phyloP scores from a whole-genome alignment of 2,113 vertebrate genomes.

The Melanerpes aurifrons region DNA sequence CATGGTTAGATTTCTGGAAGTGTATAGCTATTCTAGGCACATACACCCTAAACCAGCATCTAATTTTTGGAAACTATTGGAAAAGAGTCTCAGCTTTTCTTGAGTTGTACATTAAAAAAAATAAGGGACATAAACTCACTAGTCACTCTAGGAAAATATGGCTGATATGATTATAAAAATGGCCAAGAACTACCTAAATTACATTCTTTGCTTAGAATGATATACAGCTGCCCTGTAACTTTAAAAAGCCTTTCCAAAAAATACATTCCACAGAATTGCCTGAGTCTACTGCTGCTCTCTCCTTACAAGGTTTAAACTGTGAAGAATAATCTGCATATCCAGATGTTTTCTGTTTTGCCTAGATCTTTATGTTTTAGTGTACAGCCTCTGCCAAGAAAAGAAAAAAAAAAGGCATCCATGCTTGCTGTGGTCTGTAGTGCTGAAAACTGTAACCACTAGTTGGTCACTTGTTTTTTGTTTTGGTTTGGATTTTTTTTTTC shows the following conservation, averaged over 20 bases:
- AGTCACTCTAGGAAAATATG: slow-evolving; percentile 42
- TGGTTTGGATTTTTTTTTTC: not conserved
- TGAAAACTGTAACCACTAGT: slow-evolving; percentile 39
- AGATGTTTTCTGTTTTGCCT: slow-evolving; percentile 27
- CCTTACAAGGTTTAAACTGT: slow-evolving; percentile 40
- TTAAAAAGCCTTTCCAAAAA: slow-evolving; percentile 60
- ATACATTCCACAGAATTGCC: slow-evolving; percentile 10
- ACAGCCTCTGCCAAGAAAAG: not conserved
- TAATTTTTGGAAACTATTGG: not conserved
- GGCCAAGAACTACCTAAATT: slow-evolving; percentile 28
- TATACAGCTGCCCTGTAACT: slow-evolving; percentile 34
- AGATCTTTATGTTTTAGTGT: slow-evolving; percentile 35
- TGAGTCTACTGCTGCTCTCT: not conserved
- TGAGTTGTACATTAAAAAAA: slow-evolving; percentile 6
- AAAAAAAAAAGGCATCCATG: slow-evolving; percentile 14
- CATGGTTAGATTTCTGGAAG: not conserved
- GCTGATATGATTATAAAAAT: slow-evolving; percentile 39
- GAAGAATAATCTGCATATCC: slow-evolving; percentile 51
- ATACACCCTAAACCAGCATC: not conserved
- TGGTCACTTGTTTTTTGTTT: not conserved
- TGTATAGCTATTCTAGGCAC: not conserved
- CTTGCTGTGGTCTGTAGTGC: not conserved
- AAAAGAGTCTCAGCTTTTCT: not conserved
- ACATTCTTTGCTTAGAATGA: slow-evolving; percentile 38
- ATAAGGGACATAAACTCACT: slow-evolving; percentile 30